phyloP scores from a whole-genome alignment of 2,797 vertebrate species.

The Pipistrellus kuhlii region DNA sequence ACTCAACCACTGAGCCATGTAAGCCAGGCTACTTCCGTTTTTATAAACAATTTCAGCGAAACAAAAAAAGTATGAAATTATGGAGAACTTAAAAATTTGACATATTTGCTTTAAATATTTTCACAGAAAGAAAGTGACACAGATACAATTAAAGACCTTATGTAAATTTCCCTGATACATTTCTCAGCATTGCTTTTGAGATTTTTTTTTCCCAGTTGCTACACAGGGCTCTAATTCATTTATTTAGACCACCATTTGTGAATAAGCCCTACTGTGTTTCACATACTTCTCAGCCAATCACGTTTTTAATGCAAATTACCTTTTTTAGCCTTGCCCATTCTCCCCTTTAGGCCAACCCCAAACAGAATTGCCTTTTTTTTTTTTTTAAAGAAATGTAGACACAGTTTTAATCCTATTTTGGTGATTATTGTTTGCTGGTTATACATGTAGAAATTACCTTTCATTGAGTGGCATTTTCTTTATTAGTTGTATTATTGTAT shows the following conservation, averaged over 20 bases:
- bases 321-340: background rate
- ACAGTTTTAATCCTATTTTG: background rate
- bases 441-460: background rate
- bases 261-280: background rate
- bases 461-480: background rate
- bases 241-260: background rate
- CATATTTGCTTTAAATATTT: background rate
- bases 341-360: background rate
- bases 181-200: constrained; percentile 30
- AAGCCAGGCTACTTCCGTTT: background rate
- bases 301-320: background rate
- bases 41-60: background rate
- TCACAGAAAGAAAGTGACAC: background rate
- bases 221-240: background rate
- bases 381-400: background rate
- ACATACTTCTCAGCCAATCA: background rate
- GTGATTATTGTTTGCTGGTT: background rate
- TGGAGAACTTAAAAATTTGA: background rate
- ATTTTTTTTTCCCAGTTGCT: background rate
- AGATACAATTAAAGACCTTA: background rate
- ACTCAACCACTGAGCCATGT: too few species aligned
- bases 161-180: background rate
- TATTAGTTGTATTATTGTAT: background rate
- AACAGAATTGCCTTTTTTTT: background rate
- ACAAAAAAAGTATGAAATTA: background rate